Conservation (phyloP, 2,113 vertebrate species). For the Scomber scombrus region DNA sequence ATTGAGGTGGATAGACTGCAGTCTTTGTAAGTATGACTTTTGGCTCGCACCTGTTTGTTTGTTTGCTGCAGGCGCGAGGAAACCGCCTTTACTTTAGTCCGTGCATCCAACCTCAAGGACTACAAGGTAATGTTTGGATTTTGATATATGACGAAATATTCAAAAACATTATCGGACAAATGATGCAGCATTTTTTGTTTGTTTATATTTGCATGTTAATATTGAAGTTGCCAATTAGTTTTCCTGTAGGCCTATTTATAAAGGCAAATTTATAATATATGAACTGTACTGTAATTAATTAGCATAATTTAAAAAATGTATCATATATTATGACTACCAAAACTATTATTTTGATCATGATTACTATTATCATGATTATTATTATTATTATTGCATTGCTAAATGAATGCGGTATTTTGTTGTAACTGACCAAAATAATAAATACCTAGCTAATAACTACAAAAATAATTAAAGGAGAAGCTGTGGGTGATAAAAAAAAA, state of each 20-base stretch:
- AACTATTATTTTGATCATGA: neutral
- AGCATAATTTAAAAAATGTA: neutral
- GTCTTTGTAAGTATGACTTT: conserved; percentile 35
- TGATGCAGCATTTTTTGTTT: neutral
- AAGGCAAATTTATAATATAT: neutral
- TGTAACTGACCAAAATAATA: neutral
- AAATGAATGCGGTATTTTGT: neutral
- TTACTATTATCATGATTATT: neutral
- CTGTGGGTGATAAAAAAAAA: neutral
- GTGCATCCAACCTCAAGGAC: conserved; percentile 15
- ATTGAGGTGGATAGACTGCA: conserved; percentile 32
- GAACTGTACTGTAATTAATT: neutral
- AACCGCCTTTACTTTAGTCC: neutral
- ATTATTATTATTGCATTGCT: neutral
- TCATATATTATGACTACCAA: neutral
- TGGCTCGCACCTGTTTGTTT: conserved; percentile 68
- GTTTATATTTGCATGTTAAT: neutral
- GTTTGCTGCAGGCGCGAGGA: conserved; percentile 45
- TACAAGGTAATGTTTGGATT: conserved; percentile 39
- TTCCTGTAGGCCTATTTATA: neutral
- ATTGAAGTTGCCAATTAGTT: neutral
- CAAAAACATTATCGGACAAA: neutral
- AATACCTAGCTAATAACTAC: neutral
- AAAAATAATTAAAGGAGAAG: neutral
- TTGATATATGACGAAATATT: neutral